Conservation (phyloP, 1,140 invertebrate species). For the Drosophila nannoptera region DNA sequence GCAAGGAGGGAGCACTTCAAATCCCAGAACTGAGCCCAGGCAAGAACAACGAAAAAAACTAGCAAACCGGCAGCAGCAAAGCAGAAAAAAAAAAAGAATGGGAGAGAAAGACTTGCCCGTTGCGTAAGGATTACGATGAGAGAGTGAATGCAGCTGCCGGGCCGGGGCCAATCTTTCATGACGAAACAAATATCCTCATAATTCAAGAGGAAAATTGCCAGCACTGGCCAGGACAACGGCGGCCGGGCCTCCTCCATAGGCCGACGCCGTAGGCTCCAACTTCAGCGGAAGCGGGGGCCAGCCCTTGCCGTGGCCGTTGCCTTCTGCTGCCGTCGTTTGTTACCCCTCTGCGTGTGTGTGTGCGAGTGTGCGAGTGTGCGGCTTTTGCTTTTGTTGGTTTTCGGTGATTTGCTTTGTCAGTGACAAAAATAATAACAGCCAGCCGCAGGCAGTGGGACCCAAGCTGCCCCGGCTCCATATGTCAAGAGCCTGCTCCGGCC, state of each 20-base stretch:
- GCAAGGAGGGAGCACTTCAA: conserved; percentile 19
- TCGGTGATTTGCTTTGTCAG: conserved; percentile 77
- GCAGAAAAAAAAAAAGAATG: conserved; percentile 40
- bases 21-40: conserved; percentile 6
- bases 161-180: conserved; percentile 74
- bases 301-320: background rate
- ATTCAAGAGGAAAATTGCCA: conserved; percentile 76
- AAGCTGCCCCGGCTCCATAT: conserved; percentile 55
- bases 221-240: conserved; percentile 29
- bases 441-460: conserved; percentile 57
- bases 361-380: conserved; percentile 17
- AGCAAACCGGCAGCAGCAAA: conserved; percentile 24
- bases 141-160: conserved; percentile 28
- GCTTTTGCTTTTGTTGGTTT: conserved; percentile 65
- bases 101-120: conserved; percentile 48
- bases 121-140: conserved; percentile 63
- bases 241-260: conserved; percentile 17
- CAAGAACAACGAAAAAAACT: conserved; percentile 38
- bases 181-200: conserved; percentile 78
- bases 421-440: conserved; percentile 76
- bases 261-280: conserved; percentile 33
- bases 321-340: conserved; percentile 51
- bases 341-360: conserved; percentile 39
- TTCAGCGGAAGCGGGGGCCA: background rate
- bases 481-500: conserved; percentile 56